Evolutionary conservation across 2,888 invertebrate genomes (phyloP).

Genomic region (Alentia gelatinosa): DNA sequence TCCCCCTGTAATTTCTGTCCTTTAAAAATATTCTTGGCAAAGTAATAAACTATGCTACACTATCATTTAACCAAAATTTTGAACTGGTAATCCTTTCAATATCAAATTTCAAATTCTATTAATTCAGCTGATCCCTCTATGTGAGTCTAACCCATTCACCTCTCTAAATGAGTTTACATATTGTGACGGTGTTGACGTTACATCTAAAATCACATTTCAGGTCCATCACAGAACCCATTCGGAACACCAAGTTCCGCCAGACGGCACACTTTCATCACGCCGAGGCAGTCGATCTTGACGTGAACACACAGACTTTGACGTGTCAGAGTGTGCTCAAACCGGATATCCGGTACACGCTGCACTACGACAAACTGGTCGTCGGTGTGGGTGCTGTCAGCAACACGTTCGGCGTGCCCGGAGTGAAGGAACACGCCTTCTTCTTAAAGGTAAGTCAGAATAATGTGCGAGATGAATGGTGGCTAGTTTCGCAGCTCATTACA

Average conservation of each 20-base stretch:
- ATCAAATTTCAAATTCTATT: no score
- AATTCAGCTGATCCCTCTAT: no score
- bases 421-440: slow-evolving; percentile 80
- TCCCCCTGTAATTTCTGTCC: no score
- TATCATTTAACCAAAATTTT: no score
- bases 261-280: slow-evolving; percentile 79
- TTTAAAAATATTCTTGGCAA: no score
- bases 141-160: no score
- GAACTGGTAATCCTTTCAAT: no score
- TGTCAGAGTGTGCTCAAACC: slow-evolving; percentile 76
- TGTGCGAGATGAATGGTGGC: no score
- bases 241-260: slow-evolving; percentile 79
- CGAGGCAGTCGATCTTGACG: slow-evolving; percentile 74
- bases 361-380: slow-evolving; percentile 80
- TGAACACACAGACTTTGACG: slow-evolving; percentile 68
- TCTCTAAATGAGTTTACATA: no score
- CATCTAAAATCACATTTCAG: slow-evolving; percentile 67
- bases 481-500: not conserved
- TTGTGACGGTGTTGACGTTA: no score
- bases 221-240: slow-evolving; percentile 81
- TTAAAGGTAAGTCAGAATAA: slow-evolving; percentile 79
- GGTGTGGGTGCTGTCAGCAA: slow-evolving; percentile 81
- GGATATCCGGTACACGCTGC: slow-evolving; percentile 71
- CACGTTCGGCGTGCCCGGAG: slow-evolving; percentile 81
- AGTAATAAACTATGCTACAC: no score